These are phyloP conservation scores for Pammene fasciana DNA, from an alignment of 2,888 invertebrate genomes.

Conservation along the genomic window DNA sequence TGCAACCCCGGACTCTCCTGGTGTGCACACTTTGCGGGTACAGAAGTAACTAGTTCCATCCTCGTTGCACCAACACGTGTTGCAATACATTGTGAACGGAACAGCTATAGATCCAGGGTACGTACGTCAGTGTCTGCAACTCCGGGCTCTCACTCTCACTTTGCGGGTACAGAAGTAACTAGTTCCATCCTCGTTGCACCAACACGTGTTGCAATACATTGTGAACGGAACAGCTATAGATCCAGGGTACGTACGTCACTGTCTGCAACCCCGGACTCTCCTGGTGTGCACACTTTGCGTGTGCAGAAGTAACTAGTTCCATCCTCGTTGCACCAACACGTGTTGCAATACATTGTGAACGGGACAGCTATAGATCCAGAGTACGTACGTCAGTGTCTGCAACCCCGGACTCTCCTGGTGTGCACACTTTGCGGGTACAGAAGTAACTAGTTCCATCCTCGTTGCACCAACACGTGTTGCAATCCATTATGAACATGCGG, in stretches of 20 bases:
- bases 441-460: constrained; percentile 76
- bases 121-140: too few relatives aligned
- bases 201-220: constrained; percentile 78
- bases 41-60: constrained; percentile 78
- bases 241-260: too few relatives aligned
- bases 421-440: constrained; percentile 76
- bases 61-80: constrained; percentile 79
- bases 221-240: too few relatives aligned
- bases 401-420: constrained; percentile 54
- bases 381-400: constrained; percentile 60
- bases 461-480: constrained; percentile 80
- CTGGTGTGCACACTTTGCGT: too few relatives aligned
- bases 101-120: too few relatives aligned
- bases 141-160: too few relatives aligned
- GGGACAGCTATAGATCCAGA: too few relatives aligned
- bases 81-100: constrained; percentile 79
- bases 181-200: constrained; percentile 79
- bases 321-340: constrained; percentile 78
- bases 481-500: constrained; percentile 75
- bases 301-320: constrained; percentile 80
- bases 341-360: constrained; percentile 79
- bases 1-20: constrained; percentile 54
- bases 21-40: constrained; percentile 72
- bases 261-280: too few relatives aligned
- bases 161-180: constrained; percentile 79